phyloP scores from a whole-genome alignment of 2,797 vertebrate genomes.

The Pseudochaenichthys georgianus region DNA sequence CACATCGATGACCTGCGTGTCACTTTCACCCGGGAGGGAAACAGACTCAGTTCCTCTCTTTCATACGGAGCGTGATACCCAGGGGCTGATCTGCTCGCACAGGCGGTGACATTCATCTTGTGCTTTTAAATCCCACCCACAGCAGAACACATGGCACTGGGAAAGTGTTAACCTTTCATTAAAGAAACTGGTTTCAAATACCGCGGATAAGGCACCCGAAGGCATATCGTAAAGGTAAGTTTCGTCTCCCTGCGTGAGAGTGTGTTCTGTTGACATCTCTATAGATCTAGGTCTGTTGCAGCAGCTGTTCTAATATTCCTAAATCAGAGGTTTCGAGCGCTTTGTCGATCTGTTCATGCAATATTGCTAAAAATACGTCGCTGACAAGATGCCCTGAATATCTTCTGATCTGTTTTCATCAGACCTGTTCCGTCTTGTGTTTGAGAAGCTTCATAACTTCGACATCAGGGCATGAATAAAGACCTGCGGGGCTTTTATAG shows the following conservation, averaged over 20 bases:
- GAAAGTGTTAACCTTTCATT: background rate
- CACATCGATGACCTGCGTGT: background rate
- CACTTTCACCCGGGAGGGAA: conserved; percentile 2
- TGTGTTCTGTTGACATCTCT: no score
- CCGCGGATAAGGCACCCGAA: no score
- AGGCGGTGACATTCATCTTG: no score
- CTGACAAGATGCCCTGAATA: no score
- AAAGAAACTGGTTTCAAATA: background rate
- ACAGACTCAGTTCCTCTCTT: background rate
- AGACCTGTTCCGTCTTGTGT: conserved; percentile 69
- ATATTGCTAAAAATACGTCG: no score
- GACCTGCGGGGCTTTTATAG: conserved; percentile 4
- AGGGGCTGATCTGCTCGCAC: background rate
- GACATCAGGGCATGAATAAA: conserved; percentile 33
- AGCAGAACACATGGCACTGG: background rate
- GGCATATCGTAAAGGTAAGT: no score
- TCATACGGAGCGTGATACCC: background rate
- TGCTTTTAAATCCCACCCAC: background rate
- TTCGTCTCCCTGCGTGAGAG: background rate
- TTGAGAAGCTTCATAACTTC: conserved; percentile 52
- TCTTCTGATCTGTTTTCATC: conserved; percentile 31
- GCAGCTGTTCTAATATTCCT: background rate
- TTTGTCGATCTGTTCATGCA: background rate
- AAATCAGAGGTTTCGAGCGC: background rate
- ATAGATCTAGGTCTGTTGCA: background rate